Evolutionary conservation across 2,113 vertebrate species (phyloP).

Genomic region (Deroptyus accipitrinus): DNA sequence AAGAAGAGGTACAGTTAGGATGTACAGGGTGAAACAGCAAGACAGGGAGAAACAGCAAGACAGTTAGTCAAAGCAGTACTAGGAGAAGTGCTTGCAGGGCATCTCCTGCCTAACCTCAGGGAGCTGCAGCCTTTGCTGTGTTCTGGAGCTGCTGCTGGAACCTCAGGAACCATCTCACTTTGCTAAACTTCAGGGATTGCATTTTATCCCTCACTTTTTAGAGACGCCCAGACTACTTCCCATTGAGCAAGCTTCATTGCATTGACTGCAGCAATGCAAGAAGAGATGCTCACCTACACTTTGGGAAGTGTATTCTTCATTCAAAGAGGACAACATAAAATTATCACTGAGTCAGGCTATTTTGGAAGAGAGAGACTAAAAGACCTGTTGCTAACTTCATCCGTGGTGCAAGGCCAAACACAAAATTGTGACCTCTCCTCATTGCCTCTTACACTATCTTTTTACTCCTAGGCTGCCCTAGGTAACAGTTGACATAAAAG

Average conservation of each 20-base stretch:
- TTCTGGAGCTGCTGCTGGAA: not conserved
- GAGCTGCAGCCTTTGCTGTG: not conserved
- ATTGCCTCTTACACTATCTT: not conserved
- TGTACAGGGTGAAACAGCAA: not conserved
- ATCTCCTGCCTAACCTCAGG: not conserved
- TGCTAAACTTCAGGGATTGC: not conserved
- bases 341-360: not conserved
- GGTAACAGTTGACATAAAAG: not conserved
- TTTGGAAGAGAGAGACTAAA: not conserved
- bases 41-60: not conserved
- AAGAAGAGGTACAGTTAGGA: not conserved
- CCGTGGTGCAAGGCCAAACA: not conserved
- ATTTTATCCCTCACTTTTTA: not conserved
- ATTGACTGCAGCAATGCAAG: not conserved
- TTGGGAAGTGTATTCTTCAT: rapidly evolving
- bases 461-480: not conserved
- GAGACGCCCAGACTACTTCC: not conserved
- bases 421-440: not conserved
- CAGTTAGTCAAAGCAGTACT: not conserved
- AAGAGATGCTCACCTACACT: not conserved
- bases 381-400: not conserved
- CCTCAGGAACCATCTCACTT: not conserved
- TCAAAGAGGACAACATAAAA: not conserved
- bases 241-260: not conserved
- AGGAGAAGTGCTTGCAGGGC: not conserved